phyloP scores from a whole-genome alignment of 2,797 vertebrate species.

The Ptychobarbus kaznakovi region DNA sequence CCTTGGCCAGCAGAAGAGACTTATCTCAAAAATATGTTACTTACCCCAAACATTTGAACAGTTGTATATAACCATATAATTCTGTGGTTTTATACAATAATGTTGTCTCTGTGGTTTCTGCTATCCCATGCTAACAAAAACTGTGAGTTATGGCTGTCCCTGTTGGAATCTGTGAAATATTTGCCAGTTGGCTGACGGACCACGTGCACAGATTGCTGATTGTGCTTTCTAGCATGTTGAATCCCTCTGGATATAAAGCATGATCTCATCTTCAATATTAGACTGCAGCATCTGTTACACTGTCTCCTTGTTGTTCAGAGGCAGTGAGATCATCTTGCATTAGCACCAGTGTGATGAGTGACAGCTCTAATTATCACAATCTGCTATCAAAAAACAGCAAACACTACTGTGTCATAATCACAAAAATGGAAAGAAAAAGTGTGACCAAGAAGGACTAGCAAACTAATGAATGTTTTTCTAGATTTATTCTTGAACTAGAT shows the following conservation, averaged over 20 bases:
- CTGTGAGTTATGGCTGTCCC: neutral
- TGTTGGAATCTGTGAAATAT: neutral
- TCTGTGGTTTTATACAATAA: neutral
- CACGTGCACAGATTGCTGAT: constrained; percentile 15
- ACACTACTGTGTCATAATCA: constrained; percentile 26
- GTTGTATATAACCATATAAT: neutral
- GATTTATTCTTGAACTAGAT: no score
- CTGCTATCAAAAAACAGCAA: neutral
- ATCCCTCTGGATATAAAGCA: constrained; percentile 45
- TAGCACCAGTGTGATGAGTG: constrained; percentile 33
- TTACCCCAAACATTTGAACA: neutral
- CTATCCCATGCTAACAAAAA: neutral
- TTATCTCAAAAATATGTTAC: neutral
- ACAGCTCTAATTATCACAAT: constrained; percentile 39
- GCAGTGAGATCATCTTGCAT: constrained; percentile 46
- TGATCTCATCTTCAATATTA: constrained; percentile 61
- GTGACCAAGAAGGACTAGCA: neutral
- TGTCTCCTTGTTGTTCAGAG: constrained; percentile 36
- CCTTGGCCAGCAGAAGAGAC: neutral
- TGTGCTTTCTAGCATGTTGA: constrained; percentile 46
- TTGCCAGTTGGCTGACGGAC: neutral
- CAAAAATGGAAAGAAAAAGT: constrained; percentile 9
- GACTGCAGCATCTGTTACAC: constrained; percentile 52
- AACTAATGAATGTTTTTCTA: neutral
- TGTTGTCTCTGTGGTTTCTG: neutral